Base-by-base conservation (phyloP, 2,113 vertebrate genomes). In the Chauna torquata region DNA sequence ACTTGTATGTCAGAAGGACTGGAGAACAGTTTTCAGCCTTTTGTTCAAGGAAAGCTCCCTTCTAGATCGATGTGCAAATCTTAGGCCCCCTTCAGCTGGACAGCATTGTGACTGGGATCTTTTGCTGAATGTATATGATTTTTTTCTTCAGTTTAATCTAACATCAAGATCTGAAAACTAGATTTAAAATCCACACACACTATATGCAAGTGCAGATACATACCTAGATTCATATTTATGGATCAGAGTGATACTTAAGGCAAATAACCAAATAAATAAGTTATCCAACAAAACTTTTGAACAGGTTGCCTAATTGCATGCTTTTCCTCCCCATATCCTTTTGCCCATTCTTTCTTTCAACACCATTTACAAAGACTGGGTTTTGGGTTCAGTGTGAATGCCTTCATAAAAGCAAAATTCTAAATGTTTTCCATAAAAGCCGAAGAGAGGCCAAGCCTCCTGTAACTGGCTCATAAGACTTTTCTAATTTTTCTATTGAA, bases 271-370 rank as follows among this genome's bases (percentile, higher is more conserved):
- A 55, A 47, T 23, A 58, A 82, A 52, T 2, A 25, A 69, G 4
- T 54, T 74, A 61, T 12, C 40, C 36, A 57, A 42, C 40, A 17
- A 5, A 44, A 32, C 8, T 23, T 4, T 34, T 17, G 45, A 76
- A 68, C 3, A 82, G 12, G 11, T 77, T 65, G 17, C 17, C 54
- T 59, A 71, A 69, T 69, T 6, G 72, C 3, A 77, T 2, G 4
- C 8, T 55, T 85, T 55, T 11, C 8, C 11, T 40, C 32, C 8
- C 19, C 13, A 57, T 28, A 64, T 42, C 12, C 11, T 90, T 77
- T 71, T 77, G 47, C 27, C 15, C 45, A 57, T 52, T 93, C 42
- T 70, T 80, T 57, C 61, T 74, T 89, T 94, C 85, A 45, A 75
- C 45, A 84, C 4, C 6, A 42, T 5, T 38, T 45, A 1, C 23